These are phyloP conservation scores for Pentamera pediparva DNA, from an alignment of 53 echinoderm and acorn worm species.

Conservation along the genomic window DNA sequence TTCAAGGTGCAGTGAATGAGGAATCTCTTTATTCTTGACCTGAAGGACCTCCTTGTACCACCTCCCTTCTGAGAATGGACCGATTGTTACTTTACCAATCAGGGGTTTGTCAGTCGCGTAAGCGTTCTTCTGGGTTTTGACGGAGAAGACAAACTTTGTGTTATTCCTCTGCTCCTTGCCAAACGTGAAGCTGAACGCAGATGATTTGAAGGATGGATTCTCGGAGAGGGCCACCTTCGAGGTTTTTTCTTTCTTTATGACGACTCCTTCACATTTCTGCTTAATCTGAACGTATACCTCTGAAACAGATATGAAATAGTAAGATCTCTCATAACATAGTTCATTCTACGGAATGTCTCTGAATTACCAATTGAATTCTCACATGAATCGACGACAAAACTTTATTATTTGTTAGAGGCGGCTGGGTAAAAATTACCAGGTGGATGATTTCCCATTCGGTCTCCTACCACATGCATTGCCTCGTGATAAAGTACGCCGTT, in stretches of 20 bases:
- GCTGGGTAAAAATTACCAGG: not conserved
- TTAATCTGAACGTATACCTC: slow-evolving; percentile 24
- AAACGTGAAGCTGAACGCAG: not conserved
- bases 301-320: not conserved
- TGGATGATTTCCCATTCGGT: too few species aligned
- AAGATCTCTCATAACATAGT: not conserved
- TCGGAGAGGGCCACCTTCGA: not conserved
- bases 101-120: not conserved
- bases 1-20: not conserved
- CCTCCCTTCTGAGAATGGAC: not conserved
- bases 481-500: too few species aligned
- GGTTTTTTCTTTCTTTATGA: slow-evolving; percentile 16
- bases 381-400: not conserved
- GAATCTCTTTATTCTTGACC: slow-evolving; percentile 6
- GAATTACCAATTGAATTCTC: too few species aligned
- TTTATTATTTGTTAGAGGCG: not conserved
- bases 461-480: too few species aligned
- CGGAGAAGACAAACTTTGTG: slow-evolving; percentile 6
- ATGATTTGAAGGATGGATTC: not conserved
- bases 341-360: too few species aligned
- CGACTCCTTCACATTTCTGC: slow-evolving; percentile 7
- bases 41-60: slow-evolving; percentile 9
- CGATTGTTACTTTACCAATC: not conserved
- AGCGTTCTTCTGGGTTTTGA: slow-evolving; percentile 7
- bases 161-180: not conserved